Base-by-base conservation (phyloP, 2,797 vertebrate species). In the Coccyzus lansbergi region DNA sequence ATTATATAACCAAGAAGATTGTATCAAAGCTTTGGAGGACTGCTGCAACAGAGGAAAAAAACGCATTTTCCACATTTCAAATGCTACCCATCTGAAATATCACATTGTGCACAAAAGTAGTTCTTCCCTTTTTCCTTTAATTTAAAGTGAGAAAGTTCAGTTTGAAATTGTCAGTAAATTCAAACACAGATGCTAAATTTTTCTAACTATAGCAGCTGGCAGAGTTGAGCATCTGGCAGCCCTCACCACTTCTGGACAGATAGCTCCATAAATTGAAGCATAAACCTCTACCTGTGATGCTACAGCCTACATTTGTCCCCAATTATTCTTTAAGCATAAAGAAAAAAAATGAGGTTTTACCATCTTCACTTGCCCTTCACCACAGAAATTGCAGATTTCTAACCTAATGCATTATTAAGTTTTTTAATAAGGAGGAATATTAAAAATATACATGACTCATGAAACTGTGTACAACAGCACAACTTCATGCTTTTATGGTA, bases 141-240 rank as follows among this genome's bases (percentile, higher is more conserved):
- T 70, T 93, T 77, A 80, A 93, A 86, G 59, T 86, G 64, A 25
- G 90, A 88, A 80, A 75, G n/a, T 65, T 90, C 77, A 56, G 15
- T 79, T 84, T 84, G 38, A 87, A 93, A 88, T 33, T 29, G 63
- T n/a, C 89, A 60, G 18, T 62, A 76, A 94, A 82, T 62, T 42
- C 67, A 89, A 71, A 79, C 9, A 9, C 42, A 55, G 59, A 56
- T 67, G 65, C 22, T 94, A 88, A 83, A 94, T 90, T 83, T 88
- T 53, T 24, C 40, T 67, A 40, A 88, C 56, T 71, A 75, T 12
- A 83, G 44, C 58, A 90, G 65, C 72, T 88, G 67, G 48, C 68
- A 64, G 31, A 38, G 48, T 74, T 80, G 48, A 88, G 48, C 29
- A 90, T 74, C 52, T 77, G 69, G 56, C 68, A 86, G 44, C 42